These are phyloP conservation scores for Catalaphyllia jardinei DNA, from an alignment of 64 coral and sea anemone species.

Conservation along the genomic window DNA sequence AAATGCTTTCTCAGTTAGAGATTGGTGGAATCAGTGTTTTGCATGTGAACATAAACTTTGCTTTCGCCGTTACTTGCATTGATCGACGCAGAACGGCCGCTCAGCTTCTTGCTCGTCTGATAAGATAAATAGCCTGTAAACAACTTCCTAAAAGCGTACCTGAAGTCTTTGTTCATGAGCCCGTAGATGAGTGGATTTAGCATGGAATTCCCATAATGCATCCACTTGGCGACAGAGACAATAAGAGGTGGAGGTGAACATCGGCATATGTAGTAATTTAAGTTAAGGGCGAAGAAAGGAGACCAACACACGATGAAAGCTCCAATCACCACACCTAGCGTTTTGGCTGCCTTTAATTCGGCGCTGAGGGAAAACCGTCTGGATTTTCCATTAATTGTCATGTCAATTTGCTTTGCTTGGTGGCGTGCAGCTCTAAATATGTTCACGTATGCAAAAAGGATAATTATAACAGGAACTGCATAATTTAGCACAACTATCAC, in stretches of 20 bases:
- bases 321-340: constrained; percentile 83
- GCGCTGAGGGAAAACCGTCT: constrained; percentile 68
- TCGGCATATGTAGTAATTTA: constrained; percentile 64
- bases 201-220: constrained; percentile 87
- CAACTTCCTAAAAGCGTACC: constrained; percentile 71
- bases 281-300: constrained; percentile 83
- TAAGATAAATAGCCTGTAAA: constrained; percentile 40
- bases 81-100: not conserved
- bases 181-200: constrained; percentile 88
- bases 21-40: too few species aligned
- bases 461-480: constrained; percentile 61
- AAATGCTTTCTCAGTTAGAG: too few species aligned
- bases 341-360: constrained; percentile 87
- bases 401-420: constrained; percentile 80
- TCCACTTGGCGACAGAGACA: constrained; percentile 78
- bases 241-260: constrained; percentile 55
- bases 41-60: too few species aligned
- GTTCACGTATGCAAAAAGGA: constrained; percentile 74
- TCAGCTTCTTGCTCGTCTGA: not conserved
- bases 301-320: constrained; percentile 87
- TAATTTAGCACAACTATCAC: constrained; percentile 71
- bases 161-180: constrained; percentile 88
- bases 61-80: not conserved
- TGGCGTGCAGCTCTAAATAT: constrained; percentile 76
- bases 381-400: constrained; percentile 71